Evolutionary conservation across 1,140 invertebrate species (phyloP).

Genomic region (Anastrepha ludens): DNA sequence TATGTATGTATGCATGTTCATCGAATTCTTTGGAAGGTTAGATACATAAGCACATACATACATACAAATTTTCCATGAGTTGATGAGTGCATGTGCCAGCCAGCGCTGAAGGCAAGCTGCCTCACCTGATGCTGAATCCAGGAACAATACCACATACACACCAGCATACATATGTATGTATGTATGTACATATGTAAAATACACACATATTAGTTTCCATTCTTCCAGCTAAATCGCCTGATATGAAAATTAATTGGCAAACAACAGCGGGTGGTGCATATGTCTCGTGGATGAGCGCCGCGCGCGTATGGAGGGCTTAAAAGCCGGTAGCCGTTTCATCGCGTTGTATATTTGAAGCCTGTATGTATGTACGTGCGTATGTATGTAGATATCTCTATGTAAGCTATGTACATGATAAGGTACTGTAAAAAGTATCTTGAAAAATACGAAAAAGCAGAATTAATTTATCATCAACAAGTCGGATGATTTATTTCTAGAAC

Average conservation of each 20-base stretch:
- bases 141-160: background rate
- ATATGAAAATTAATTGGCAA: slow-evolving; percentile 8
- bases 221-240: slow-evolving; percentile 32
- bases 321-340: background rate
- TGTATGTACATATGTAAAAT: background rate
- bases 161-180: background rate
- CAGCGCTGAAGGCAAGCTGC: too few species aligned
- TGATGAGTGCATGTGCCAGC: background rate
- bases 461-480: background rate
- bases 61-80: background rate
- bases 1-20: background rate
- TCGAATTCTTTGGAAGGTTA: background rate
- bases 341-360: background rate
- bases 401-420: background rate
- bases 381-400: background rate
- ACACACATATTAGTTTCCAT: background rate
- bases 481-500: slow-evolving; percentile 49
- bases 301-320: background rate
- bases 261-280: background rate
- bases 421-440: background rate
- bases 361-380: background rate
- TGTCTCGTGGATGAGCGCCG: background rate
- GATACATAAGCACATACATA: too few species aligned
- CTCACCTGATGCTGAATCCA: background rate
- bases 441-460: background rate